A percentile compares a stretch with the other conserved stretches of the same genome.
Conservation (phyloP, 2,888 invertebrate genomes). For the Petrolisthes manimaculis region DNA sequence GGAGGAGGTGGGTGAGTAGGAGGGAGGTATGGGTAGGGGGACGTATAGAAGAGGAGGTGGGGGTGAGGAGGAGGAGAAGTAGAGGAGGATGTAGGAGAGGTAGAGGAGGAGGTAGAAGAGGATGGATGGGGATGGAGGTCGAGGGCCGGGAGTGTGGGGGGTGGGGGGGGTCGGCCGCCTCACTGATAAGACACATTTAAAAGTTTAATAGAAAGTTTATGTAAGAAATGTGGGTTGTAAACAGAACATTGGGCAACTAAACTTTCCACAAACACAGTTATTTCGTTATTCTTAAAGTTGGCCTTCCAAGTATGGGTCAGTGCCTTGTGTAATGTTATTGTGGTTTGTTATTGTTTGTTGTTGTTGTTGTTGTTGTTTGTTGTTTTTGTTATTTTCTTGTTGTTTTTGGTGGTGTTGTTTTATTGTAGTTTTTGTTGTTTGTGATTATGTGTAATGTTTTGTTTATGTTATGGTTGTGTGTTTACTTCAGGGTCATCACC, state of each 20-base stretch:
- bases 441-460: neutral
- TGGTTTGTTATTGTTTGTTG: no score
- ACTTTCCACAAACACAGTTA: slow-evolving; percentile 7
- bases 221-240: slow-evolving; percentile 12
- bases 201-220: slow-evolving; percentile 10
- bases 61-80: neutral
- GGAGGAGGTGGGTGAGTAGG: neutral
- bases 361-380: slow-evolving; percentile 2
- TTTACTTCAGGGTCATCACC: neutral
- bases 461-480: neutral
- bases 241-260: slow-evolving; percentile 7
- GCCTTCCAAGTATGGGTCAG: no score
- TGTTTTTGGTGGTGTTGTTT: neutral
- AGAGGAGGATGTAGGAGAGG: neutral
- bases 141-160: neutral
- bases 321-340: no score
- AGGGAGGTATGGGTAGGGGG: neutral
- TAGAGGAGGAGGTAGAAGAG: neutral
- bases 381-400: neutral
- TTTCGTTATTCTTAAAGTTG: no score
- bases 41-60: neutral
- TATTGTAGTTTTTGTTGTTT: neutral
- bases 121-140: no score
- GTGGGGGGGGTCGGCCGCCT: neutral
- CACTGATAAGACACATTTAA: neutral